Conservation (phyloP, 1,140 invertebrate genomes). For the Parasteatoda tepidariorum region DNA sequence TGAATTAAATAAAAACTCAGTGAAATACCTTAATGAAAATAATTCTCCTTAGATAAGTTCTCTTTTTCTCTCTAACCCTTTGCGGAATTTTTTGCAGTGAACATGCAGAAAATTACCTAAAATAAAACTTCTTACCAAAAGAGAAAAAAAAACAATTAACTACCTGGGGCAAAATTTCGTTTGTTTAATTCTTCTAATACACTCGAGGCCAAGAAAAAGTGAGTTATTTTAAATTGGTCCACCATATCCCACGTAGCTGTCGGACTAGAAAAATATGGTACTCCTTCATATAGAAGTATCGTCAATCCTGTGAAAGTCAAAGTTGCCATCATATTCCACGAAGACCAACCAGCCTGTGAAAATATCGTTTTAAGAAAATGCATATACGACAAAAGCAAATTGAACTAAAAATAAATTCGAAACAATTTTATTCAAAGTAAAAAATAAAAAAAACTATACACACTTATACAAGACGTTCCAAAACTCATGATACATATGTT, state of each 20-base stretch:
- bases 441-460: neutral
- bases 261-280: neutral
- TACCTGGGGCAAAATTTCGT: constrained; percentile 6
- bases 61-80: too few relatives aligned
- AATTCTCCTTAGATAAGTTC: too few relatives aligned
- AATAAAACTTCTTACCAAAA: too few relatives aligned
- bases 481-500: too few relatives aligned
- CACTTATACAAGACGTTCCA: too few relatives aligned
- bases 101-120: too few relatives aligned
- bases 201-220: neutral
- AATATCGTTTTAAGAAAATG: neutral
- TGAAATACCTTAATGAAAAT: too few relatives aligned
- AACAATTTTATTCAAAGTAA: neutral
- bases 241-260: neutral
- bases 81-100: too few relatives aligned
- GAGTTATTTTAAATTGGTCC: neutral
- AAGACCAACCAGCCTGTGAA: constrained; percentile 20
- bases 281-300: constrained; percentile 12
- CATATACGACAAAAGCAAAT: neutral
- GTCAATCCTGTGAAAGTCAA: neutral
- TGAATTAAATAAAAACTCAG: too few relatives aligned
- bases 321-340: constrained; percentile 25
- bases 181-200: constrained; percentile 17
- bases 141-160: too few relatives aligned
- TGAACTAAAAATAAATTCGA: neutral